These are phyloP conservation scores for Prochilodus magdalenae DNA, from an alignment of 2,113 vertebrate genomes.

Conservation along the genomic window DNA sequence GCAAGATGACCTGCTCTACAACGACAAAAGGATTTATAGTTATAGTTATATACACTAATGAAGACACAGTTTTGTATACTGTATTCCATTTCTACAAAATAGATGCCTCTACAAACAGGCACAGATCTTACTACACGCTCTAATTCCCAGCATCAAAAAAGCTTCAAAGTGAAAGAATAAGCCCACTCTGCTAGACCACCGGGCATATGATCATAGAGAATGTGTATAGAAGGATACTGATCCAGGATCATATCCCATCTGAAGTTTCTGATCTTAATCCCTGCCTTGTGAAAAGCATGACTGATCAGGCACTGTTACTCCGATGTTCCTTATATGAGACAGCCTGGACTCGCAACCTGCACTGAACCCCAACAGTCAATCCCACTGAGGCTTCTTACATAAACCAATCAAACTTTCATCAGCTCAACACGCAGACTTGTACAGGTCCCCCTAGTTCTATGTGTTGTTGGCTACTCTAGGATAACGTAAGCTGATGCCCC, in stretches of 20 bases:
- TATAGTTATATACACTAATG: too few relatives aligned
- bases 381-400: slow-evolving; percentile 13
- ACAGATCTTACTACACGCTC: too few relatives aligned
- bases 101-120: too few relatives aligned
- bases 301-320: neutral
- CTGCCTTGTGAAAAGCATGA: neutral
- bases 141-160: too few relatives aligned
- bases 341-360: neutral
- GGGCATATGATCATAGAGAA: neutral
- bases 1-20: too few relatives aligned
- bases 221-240: neutral
- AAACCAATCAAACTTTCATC: slow-evolving; percentile 43
- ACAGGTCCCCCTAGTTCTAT: neutral
- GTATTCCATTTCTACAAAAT: too few relatives aligned
- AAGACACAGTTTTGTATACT: too few relatives aligned
- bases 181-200: neutral
- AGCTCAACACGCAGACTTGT: neutral
- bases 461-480: neutral
- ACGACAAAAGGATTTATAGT: too few relatives aligned
- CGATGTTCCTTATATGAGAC: neutral
- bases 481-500: neutral
- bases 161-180: neutral
- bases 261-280: neutral
- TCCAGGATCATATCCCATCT: neutral
- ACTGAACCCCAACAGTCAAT: neutral